Base-by-base conservation (phyloP, 2,797 vertebrate genomes). In the Takifugu ocellatus region DNA sequence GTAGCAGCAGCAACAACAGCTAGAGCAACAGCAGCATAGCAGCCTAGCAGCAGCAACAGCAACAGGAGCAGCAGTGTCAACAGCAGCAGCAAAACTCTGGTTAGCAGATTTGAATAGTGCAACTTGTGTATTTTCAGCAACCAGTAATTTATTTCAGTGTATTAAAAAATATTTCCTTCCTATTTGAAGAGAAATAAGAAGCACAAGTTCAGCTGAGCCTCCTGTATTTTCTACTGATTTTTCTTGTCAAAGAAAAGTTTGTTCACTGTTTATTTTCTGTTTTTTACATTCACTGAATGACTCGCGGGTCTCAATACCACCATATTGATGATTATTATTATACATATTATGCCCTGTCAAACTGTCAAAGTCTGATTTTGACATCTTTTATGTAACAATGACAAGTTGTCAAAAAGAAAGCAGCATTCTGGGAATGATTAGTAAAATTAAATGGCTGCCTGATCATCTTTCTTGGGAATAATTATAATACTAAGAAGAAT, bases 371-470 rank as follows among this genome's bases (percentile, higher is more conserved):
- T 49, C 42, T 48, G 29, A 64, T 75, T 69, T 56, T 50, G 59
- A 47, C 56, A 59, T 67, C 74, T 72, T 73, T 81, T 66, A 69
- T 70, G 66, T 70, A 6, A 39, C 56, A 14, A 45, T 68, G 77
- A 84, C 54, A 62, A 54, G 54, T 66, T 65, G 72, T 78, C 70
- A 59, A 66, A 81, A 77, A 63, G 76, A 84, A 83, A 78, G 77
- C 62, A 42, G 53, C 71, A 55, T 66, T 74, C 25, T 26, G 46
- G 51, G 56, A 77, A 49, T 76, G 70, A 81, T 82, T 78, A 70
- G 70, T 58, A 83, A 83, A 84, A 63, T 82, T 69, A 79, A 69
- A 62, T 36, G 57, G 72, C 77, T 72, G 82, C 78, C 77, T 66
- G 47, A 85, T 66, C 25, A 68, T 72, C 84, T 76, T 69, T 56